Conservation (phyloP, 2,113 vertebrate species). For the Delphinus delphis region DNA sequence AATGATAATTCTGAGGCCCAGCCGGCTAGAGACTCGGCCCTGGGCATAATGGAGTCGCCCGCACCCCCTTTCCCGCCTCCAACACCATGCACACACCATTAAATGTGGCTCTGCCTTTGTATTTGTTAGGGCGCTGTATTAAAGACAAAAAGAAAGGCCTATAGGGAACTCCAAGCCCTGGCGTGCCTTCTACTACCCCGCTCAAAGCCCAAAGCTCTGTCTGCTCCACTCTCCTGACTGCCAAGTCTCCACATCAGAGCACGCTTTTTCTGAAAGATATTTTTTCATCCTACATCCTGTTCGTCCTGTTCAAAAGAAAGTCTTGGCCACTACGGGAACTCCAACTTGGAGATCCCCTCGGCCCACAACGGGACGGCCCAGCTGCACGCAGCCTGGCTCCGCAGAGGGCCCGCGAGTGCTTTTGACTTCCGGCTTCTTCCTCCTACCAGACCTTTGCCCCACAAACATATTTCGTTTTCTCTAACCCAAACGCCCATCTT, state of each 20-base stretch:
- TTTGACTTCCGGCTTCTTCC: background rate
- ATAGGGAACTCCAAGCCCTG: background rate
- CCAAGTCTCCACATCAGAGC: accelerated
- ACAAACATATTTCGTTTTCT: slow-evolving; percentile 26
- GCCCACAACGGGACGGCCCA: background rate
- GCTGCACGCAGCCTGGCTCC: accelerated
- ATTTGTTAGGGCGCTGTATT: background rate
- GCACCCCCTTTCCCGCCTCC: too few relatives aligned
- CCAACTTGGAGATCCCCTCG: background rate
- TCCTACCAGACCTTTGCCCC: background rate
- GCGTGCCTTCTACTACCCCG: background rate
- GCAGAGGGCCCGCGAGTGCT: background rate
- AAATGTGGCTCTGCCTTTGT: background rate
- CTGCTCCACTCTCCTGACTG: background rate
- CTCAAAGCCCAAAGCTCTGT: background rate
- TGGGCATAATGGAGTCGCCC: background rate
- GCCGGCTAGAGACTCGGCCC: background rate
- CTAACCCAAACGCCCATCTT: background rate
- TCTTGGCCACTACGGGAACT: background rate
- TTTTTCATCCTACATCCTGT: background rate
- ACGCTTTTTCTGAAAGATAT: background rate
- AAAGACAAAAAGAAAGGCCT: background rate
- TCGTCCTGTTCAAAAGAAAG: background rate
- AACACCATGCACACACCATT: background rate
- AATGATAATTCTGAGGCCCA: background rate